Percentiles rank a stretch among this genome's conserved stretches.
Conservation (phyloP, 92 coral and sea anemone genomes). For the Epizoanthus ramosus region DNA sequence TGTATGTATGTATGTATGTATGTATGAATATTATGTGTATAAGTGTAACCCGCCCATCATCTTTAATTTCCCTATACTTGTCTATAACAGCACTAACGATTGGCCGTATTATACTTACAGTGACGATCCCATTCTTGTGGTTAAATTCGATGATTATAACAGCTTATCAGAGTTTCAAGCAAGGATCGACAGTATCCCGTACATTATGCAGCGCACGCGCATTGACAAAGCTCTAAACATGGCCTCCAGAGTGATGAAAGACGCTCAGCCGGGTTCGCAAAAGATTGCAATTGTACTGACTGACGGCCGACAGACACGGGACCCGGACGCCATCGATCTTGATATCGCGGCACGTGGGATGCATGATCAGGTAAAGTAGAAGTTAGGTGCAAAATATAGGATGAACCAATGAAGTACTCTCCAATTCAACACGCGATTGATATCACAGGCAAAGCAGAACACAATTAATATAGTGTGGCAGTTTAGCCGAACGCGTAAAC, state of each 20-base stretch:
- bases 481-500: too few species aligned
- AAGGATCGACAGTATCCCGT: constrained; percentile 70
- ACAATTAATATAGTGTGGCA: too few species aligned
- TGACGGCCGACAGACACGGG: constrained; percentile 87
- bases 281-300: constrained; percentile 85
- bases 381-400: too few species aligned
- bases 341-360: constrained; percentile 61
- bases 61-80: background rate
- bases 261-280: constrained; percentile 66
- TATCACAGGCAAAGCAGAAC: too few species aligned
- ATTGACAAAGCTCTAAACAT: constrained; percentile 79
- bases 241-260: constrained; percentile 64
- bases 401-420: too few species aligned
- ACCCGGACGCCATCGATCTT: constrained; percentile 66
- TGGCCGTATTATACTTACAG: constrained; percentile 25
- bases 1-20: too few species aligned
- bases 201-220: constrained; percentile 80
- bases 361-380: constrained; percentile 42
- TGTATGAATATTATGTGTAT: too few species aligned
- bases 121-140: constrained; percentile 52
- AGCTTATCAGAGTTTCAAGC: constrained; percentile 48
- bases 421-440: too few species aligned
- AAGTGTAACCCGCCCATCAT: background rate
- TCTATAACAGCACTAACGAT: too few species aligned
- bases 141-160: constrained; percentile 42